Conservation (phyloP, 2,797 vertebrate genomes). For the Scyliorhinus canicula region DNA sequence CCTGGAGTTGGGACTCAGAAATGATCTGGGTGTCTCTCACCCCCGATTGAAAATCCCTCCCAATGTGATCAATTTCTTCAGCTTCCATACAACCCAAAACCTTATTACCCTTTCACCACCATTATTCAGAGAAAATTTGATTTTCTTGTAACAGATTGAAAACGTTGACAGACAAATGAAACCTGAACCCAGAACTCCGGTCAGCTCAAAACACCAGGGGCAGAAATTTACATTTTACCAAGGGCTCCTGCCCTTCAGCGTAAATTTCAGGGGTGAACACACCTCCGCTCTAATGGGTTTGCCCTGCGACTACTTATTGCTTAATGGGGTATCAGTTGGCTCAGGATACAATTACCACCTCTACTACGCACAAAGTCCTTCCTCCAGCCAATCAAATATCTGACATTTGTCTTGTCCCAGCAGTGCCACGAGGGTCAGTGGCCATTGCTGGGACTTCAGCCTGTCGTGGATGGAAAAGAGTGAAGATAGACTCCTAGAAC, state of each 20-base stretch:
- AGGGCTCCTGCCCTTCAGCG: background rate
- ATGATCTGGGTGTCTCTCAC: background rate
- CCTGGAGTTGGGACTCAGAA: background rate
- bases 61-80: background rate
- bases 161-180: background rate
- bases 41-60: too few species aligned
- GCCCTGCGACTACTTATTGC: background rate
- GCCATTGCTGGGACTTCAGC: too few species aligned
- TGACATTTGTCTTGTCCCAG: too few species aligned
- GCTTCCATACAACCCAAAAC: background rate
- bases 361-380: background rate
- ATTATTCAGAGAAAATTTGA: background rate
- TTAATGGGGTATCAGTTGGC: background rate
- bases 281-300: background rate
- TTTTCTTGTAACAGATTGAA: background rate
- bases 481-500: background rate
- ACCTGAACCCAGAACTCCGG: background rate
- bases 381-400: background rate
- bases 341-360: background rate
- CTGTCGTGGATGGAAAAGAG: background rate
- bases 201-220: background rate
- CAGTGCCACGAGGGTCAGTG: too few species aligned
- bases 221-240: background rate
- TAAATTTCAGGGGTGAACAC: background rate
- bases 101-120: background rate